Evolutionary conservation across 2,113 vertebrate genomes (phyloP).

Genomic region (Spermophilus dauricus): DNA sequence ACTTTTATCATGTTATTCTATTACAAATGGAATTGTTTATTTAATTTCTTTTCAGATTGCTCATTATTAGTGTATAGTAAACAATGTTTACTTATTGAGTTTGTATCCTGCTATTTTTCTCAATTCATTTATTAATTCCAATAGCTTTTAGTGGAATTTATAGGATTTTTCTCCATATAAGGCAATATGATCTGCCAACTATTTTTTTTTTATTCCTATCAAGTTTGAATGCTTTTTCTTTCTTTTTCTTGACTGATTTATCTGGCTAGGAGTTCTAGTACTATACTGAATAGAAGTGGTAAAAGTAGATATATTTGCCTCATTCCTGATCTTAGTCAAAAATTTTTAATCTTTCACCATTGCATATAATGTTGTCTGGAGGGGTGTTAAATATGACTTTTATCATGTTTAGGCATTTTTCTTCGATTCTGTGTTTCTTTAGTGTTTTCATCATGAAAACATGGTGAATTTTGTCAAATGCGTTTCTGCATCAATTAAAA

Average conservation of each 20-base stretch:
- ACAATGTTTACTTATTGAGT: neutral
- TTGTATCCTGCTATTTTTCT: neutral
- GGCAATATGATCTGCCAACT: neutral
- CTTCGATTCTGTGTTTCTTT: neutral
- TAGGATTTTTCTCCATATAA: neutral
- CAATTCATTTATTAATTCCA: neutral
- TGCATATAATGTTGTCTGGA: neutral
- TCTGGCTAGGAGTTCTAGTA: neutral
- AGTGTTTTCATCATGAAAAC: neutral
- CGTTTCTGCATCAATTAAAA: neutral
- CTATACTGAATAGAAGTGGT: neutral
- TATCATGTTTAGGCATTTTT: neutral
- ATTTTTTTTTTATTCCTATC: neutral
- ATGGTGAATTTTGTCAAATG: neutral
- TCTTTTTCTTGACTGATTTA: neutral
- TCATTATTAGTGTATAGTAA: neutral
- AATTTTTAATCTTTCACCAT: neutral
- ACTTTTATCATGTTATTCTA: no score
- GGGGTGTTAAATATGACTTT: neutral
- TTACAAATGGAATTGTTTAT: neutral
- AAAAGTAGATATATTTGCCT: neutral
- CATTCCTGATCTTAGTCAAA: neutral
- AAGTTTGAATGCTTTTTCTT: neutral
- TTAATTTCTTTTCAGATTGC: neutral
- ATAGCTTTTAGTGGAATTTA: neutral